Evolutionary conservation across 2,888 invertebrate genomes (phyloP), one percentile per base, ranked within the genome.

Genomic region (Microplitis manilae): DNA sequence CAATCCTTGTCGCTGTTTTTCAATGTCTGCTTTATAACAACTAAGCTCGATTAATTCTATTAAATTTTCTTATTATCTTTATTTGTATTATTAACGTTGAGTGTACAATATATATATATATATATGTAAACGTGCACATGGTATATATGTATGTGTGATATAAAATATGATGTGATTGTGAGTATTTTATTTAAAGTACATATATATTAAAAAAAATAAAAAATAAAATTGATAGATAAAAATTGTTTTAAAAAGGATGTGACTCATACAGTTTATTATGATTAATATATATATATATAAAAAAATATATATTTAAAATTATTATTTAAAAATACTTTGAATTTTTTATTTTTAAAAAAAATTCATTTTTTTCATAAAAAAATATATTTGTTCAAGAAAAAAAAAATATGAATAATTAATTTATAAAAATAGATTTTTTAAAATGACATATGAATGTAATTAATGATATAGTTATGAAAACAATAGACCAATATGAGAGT

Each of bases 1-100:
- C 82, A 84, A 81, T 79, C 78, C 79, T 78, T 79, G 59, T 59
- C 68, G 62, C 68, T 50, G 50, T 67, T 76, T 70, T 15, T 72
- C 68, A 8, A 30, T 65, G 41, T 76, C 69, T 50, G 50, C n/a
- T 17, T 38, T 6, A 20, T 41, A 50, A 17, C 38, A 72, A 17
- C 61, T 9, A 15, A 72, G 61, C 61, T 72, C 40, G 39, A 61
- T 30, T 72, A 62, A 62, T 62, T 62, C 40, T 62, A 62, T 62
- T 72, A 72, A 65, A 65, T 65, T 65, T 61, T 70, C 9, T 41
- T 69, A 50, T 69, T 69, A 41, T 41, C 41, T 40, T 40, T 15
- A 40, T 68, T 30, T 39, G 38, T 68, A 40, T 40, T 20, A 41
- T 68, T 39, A 40, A 40, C 13, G 39, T 13, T 40, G 39, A 15